Evolutionary conservation across 2,113 vertebrate species (phyloP), one percentile per base, ranked within the genome.

Genomic region (Gobius niger): DNA sequence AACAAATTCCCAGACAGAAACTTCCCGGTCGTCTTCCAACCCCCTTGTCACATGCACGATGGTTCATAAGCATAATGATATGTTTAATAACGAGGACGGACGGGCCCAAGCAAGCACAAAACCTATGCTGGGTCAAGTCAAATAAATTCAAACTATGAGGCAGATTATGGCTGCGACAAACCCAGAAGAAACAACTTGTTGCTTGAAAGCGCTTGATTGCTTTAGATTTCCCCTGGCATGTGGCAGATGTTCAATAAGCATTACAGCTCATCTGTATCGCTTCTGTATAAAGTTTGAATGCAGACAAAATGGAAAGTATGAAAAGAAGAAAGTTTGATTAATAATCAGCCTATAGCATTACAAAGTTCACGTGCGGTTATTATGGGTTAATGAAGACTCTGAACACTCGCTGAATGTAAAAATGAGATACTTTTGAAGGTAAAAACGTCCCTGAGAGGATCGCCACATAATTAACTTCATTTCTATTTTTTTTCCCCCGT

Each of bases 341-440:
- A 59, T 11, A 10, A 11, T 46, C 7, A 44, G 44, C 7, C 16
- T 13, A 47, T 63, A 46, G 12, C 34, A 69, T 34, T 18, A 53
- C 51, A 46, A n/a, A 65, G 53, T 42, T 52, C 63, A 59, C n/a
- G 19, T 52, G 56, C 41, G 47, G 63, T 64, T 50, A 8, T 49
- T 67, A 24, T 14, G 13, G 63, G 63, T 52, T 67, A 56, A 57
- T 18, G n/a, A 52, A 65, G 16, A 63, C 34, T 13, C 41, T 41
- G 59, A 69, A 44, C 18, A 47, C 40, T 47, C 60, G 7, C 65
- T 19, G 24, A 57, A 47, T 19, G 44, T 61, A 62, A 18, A 68
- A 78, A 80, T 9, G 34, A 44, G 62, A 16, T 62, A 44, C 5
- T 34, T 74, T 50, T 68, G 59, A 80, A 78, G 40, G 63, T 67